Percentiles rank a stretch among this genome's conserved stretches.
Evolutionary conservation across 2,113 vertebrate genomes (phyloP).

Genomic region (Chlamydotis undulata): DNA sequence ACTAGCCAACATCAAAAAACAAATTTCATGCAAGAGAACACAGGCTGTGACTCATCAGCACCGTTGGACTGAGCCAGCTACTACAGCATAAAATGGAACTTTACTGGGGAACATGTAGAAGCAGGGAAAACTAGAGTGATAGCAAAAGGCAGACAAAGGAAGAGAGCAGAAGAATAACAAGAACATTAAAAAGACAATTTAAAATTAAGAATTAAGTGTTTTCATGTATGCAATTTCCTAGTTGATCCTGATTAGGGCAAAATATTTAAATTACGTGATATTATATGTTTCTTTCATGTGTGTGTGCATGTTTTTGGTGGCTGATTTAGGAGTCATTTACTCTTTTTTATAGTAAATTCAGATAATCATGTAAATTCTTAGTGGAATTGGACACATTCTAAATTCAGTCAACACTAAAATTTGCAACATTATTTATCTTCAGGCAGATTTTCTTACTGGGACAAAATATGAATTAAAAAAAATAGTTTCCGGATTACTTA

Average conservation of each 20-base stretch:
- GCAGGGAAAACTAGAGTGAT: neutral
- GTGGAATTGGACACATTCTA: neutral
- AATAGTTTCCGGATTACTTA: neutral
- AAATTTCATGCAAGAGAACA: neutral
- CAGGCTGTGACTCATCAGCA: neutral
- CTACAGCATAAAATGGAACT: neutral
- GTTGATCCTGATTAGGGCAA: neutral
- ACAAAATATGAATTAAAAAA: neutral
- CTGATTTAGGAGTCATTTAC: neutral
- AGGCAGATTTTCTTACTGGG: neutral
- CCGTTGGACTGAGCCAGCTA: neutral
- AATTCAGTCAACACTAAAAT: neutral
- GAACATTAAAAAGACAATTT: neutral
- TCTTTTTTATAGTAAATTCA: neutral
- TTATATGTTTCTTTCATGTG: neutral
- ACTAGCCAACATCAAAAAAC: neutral
- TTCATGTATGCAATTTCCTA: neutral
- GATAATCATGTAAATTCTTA: neutral
- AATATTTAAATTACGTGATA: neutral
- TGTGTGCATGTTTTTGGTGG: neutral
- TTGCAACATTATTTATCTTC: neutral
- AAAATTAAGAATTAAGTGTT: neutral
- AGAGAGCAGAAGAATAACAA: neutral
- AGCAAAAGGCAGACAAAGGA: neutral
- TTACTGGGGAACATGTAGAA: neutral